Evolutionary conservation across 2,888 invertebrate genomes (phyloP), one percentile per base, ranked within the genome.

Genomic region (Phasia obesa): DNA sequence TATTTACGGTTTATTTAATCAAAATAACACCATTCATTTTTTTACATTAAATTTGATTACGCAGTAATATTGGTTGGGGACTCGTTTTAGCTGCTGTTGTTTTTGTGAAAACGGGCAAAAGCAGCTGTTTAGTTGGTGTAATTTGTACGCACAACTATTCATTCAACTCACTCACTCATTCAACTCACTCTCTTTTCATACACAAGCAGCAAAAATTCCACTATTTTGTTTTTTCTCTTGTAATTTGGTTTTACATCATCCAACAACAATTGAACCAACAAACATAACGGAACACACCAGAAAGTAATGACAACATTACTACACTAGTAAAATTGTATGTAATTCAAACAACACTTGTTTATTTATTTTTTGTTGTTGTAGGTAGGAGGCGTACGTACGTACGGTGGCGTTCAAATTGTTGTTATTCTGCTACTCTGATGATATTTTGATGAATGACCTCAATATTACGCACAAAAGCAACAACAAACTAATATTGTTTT

Each of bases 381-480:
- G 67, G 44, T 47, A 59, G 17, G 1, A 4, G 35, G 35, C 11
- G 27, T n/a, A 6, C 27, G 27, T 3, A 4, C 4, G 27, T 27
- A 6, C 4, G 3, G 27, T 27, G 35, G 35, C 64, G 57, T 55
- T 42, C 17, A 59, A 49, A 31, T 65, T 67, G 44, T 57, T 84
- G 44, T n/a, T 59, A 27, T 55, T 42, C 42, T 73, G 35, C 55
- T 69, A 49, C 74, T 64, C 17, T 53, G 65, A 70, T 80, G 74
- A 71, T 69, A 69, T 77, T 73, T 71, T 78, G 79, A 75, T 69
- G 75, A 79, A 83, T 83, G 83, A 83, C 83, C 83, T 83, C 79
- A 83, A 83, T 77, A 67, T 67, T 73, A 83, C 75, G 83, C 83
- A 79, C 67, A 59, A 47, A 64, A 55, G 60, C 64, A 60, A 55